Evolutionary conservation across 92 coral and sea anemone genomes (phyloP).

Genomic region (Palythoa caribaeorum): DNA sequence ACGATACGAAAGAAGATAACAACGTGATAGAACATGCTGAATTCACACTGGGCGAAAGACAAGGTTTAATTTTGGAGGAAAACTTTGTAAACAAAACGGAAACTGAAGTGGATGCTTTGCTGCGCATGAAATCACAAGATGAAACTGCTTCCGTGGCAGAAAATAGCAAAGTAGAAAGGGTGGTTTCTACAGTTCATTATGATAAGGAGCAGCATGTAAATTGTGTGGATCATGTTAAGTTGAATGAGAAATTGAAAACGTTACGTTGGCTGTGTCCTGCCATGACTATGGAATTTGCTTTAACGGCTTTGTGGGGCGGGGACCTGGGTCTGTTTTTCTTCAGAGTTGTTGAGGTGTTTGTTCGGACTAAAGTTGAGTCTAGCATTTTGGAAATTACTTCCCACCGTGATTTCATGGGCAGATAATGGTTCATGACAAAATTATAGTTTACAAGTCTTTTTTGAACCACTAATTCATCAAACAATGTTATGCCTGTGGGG

Average conservation of each 20-base stretch:
- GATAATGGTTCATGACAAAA: background rate
- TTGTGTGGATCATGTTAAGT: background rate
- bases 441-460: no score
- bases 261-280: constrained; percentile 19
- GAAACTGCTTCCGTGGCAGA: background rate
- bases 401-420: constrained; percentile 16
- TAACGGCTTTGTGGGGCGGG: constrained; percentile 13
- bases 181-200: background rate
- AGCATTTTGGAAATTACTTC: constrained; percentile 16
- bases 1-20: background rate
- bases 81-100: background rate
- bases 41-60: background rate
- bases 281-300: constrained; percentile 11
- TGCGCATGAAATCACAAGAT: background rate
- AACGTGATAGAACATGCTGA: background rate
- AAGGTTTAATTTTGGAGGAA: background rate
- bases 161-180: constrained; percentile 14
- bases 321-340: background rate
- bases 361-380: constrained; percentile 19
- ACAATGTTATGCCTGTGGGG: no score
- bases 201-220: background rate
- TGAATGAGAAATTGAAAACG: background rate
- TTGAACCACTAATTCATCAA: no score
- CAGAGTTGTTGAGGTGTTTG: constrained; percentile 39
- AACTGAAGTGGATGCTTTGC: background rate